Evolutionary conservation across 2,113 vertebrate species (phyloP).

Genomic region (Thunnus thynnus): DNA sequence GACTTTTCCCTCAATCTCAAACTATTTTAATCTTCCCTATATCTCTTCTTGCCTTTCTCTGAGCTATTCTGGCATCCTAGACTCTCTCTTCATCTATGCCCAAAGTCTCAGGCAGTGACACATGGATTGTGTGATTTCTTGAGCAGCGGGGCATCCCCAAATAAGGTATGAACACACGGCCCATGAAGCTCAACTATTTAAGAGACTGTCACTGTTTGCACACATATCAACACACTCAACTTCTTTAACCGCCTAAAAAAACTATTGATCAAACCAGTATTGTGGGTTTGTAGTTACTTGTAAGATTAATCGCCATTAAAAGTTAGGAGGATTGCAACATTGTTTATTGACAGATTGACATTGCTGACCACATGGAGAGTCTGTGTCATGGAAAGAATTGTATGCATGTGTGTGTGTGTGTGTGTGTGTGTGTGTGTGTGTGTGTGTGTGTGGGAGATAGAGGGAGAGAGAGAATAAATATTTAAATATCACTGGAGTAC

Average conservation of each 20-base stretch:
- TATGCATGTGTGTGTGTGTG: background rate
- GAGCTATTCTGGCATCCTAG: constrained; percentile 28
- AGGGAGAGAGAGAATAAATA: background rate
- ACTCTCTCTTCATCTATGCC: constrained; percentile 52
- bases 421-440: too few species aligned
- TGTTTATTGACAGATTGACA: background rate
- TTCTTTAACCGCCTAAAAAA: background rate
- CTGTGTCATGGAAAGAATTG: constrained; percentile 4
- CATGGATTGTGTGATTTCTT: constrained; percentile 76
- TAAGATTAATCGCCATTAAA: constrained; percentile 4
- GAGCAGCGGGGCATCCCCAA: constrained; percentile 77
- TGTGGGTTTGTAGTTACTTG: background rate
- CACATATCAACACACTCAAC: constrained; percentile 35
- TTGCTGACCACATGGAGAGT: background rate
- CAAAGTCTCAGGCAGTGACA: constrained; percentile 71
- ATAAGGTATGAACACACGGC: constrained; percentile 81
- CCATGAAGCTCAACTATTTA: constrained; percentile 60
- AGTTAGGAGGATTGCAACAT: background rate
- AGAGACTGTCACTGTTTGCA: constrained; percentile 64
- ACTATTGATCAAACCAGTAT: constrained; percentile 9
- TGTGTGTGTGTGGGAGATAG: background rate
- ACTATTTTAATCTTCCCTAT: constrained; percentile 2
- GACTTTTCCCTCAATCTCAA: constrained; percentile 3
- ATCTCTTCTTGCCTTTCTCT: constrained; percentile 30
- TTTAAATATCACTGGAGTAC: background rate